A percentile compares a stretch with the other conserved stretches of the same genome.
phyloP scores from a whole-genome alignment of 2,888 invertebrate species.

The Hypercompe scribonia region DNA sequence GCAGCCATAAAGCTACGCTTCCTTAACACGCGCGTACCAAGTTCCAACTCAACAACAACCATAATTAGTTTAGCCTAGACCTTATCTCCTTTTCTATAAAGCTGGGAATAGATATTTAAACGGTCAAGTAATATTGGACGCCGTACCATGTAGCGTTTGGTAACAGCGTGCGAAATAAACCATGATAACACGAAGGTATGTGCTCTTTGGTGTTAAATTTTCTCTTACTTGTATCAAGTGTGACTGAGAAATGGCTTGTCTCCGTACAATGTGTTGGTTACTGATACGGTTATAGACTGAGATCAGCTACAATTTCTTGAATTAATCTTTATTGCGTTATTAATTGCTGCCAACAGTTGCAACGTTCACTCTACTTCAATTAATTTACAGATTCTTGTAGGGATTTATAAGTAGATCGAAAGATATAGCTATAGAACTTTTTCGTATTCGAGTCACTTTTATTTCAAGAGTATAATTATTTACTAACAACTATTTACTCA shows the following conservation, averaged over 20 bases:
- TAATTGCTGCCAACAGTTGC: constrained; percentile 27
- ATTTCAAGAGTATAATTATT: background rate
- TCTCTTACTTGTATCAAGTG: constrained; percentile 54
- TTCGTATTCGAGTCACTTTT: background rate
- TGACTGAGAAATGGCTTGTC: constrained; percentile 37
- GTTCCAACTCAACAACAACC: constrained; percentile 61
- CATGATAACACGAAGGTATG: constrained; percentile 76
- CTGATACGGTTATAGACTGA: constrained; percentile 27
- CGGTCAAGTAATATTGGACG: constrained; percentile 55
- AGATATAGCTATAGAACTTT: background rate
- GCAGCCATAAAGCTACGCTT: constrained; percentile 77
- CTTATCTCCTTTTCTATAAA: constrained; percentile 11
- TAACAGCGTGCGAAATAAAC: constrained; percentile 79
- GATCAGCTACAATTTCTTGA: constrained; percentile 32
- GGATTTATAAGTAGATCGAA: constrained; percentile 14
- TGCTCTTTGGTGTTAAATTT: constrained; percentile 72
- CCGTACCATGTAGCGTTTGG: constrained; percentile 66
- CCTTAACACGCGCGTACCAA: constrained; percentile 69
- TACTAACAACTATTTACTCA: background rate
- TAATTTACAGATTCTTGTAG: constrained; percentile 31
- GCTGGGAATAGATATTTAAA: constrained; percentile 38
- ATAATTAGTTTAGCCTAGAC: constrained; percentile 41
- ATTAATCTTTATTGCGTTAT: constrained; percentile 30
- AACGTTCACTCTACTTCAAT: constrained; percentile 12
- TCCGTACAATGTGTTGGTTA: constrained; percentile 37